Base-by-base conservation (phyloP, 2,888 invertebrate species). In the Eupithecia tripunctaria region DNA sequence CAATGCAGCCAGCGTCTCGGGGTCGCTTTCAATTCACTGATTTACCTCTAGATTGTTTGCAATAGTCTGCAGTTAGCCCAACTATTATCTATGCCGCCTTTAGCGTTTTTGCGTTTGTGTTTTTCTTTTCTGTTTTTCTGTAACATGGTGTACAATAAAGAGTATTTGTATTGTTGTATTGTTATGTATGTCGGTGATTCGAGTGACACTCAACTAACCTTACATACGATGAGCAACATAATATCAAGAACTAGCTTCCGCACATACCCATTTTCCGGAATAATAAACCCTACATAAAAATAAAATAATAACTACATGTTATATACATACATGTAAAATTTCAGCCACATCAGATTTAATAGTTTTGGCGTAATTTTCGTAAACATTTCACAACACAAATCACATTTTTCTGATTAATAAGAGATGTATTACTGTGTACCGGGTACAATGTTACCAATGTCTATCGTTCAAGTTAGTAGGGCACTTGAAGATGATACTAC, bases 401-500 rank as follows among this genome's bases (percentile, higher is more conserved):
- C 56, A 5, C 4, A 25, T 56, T 56, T 14, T 25, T 12, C 10
- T 5, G 21, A 7, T 21, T 21, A n/a, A 10, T 2, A n/a, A n/a
- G 62, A 64, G 21, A 27, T 56, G 64, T 21, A 56, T 38, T 65
- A 70, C 70, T 70, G 38, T 21, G n/a, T 8, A 25, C 41, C 21
- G 32, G 7, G 25, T 60, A 67, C 60, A 65, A 3, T 59, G 65
- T 56, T 2, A 36, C 41, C 29, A 56, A 43, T 56, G 51, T 70
- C 51, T 64, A 41, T 66, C 41, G 47, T 47, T 47, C 18, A 70
- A 66, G 67, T 63, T 51, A 68, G 62, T 72, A 38, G 66, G 68
- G 64, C 73, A 74, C 67, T 77, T 74, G 68, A 76, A 78, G 73
- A 73, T 75, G 47, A 51, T 51, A 74, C 64, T 74, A 73, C 67